Percentiles rank a stretch among this genome's conserved stretches.
These are phyloP conservation scores for Pteronura brasiliensis DNA, from an alignment of 2,113 vertebrate species.

Conservation along the genomic window DNA sequence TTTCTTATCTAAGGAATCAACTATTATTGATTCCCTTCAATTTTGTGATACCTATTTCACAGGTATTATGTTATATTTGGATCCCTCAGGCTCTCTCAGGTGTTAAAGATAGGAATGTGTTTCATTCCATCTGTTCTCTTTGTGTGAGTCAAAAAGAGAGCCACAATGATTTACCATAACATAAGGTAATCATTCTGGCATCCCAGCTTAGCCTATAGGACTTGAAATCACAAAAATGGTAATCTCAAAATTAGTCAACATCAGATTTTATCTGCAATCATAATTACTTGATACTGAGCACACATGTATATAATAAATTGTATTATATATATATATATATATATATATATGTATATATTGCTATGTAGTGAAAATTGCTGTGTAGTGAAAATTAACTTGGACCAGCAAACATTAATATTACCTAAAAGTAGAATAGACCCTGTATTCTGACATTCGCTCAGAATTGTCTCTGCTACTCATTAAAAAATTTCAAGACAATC, in stretches of 20 bases:
- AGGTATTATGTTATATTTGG: background rate
- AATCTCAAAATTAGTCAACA: slow-evolving; percentile 23
- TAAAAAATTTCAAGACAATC: background rate
- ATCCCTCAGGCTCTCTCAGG: background rate
- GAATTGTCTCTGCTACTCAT: background rate
- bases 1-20: background rate
- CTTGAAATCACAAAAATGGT: background rate
- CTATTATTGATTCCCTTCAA: background rate
- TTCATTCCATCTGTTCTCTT: background rate
- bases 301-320: background rate
- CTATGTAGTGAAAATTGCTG: background rate
- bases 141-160: background rate
- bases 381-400: background rate
- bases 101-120: background rate
- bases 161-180: background rate
- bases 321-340: too few relatives aligned
- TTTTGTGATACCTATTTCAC: background rate
- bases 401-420: background rate
- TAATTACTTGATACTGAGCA: slow-evolving; percentile 19
- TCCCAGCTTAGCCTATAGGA: background rate
- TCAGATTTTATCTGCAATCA: background rate
- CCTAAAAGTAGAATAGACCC: background rate
- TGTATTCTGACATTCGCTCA: background rate
- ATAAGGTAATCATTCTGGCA: background rate
- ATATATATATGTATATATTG: too few relatives aligned